Base-by-base conservation (phyloP, 2,888 invertebrate species). In the Tanaodytes sp. region DNA sequence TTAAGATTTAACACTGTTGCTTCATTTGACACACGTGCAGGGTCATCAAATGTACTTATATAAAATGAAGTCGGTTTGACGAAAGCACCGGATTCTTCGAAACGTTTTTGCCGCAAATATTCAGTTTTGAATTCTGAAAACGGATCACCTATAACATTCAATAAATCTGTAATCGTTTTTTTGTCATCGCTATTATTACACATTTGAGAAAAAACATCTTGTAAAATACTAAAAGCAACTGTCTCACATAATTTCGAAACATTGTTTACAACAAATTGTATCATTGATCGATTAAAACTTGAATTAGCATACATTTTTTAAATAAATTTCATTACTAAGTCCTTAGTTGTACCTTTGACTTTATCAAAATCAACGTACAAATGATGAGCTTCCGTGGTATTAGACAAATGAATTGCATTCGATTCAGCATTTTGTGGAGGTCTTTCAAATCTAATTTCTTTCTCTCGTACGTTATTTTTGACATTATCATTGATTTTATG, bases 291-390 rank as follows among this genome's bases (percentile, higher is more conserved):
- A 31, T 52, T 59, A 9, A 62, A 30, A 15, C 48, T 49, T 12
- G 64, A 36, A 42, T 64, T 64, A 1, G 55, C 31, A 57, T 55
- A 64, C 37, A 64, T 48, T 43, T 36, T 43, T n/a, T 16, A 30
- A 11, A 45, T 39, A 31, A 63, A 55, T 16, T 31, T 30, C 9
- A 16, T 27, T 15, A n/a, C 45, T n/a, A 20, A 31, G 19, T 49
- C 36, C 20, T 9, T 3, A 8, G 20, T 14, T 20, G 2, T 9
- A 19, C 1, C 23, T 19, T 49, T 12, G 2, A 36, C 19, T 8
- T 49, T 27, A 20, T 49, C 20, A 49, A 49, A 49, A 15, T 49
- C 36, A 6, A 49, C 16, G 20, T 49, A 49, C 12, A 49, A 2
- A 36, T n/a, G n/a, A n/a, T n/a, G n/a, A n/a, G n/a, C n/a, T n/a